Base-by-base conservation (phyloP, 2,113 vertebrate genomes). In the Phoenicopterus ruber region DNA sequence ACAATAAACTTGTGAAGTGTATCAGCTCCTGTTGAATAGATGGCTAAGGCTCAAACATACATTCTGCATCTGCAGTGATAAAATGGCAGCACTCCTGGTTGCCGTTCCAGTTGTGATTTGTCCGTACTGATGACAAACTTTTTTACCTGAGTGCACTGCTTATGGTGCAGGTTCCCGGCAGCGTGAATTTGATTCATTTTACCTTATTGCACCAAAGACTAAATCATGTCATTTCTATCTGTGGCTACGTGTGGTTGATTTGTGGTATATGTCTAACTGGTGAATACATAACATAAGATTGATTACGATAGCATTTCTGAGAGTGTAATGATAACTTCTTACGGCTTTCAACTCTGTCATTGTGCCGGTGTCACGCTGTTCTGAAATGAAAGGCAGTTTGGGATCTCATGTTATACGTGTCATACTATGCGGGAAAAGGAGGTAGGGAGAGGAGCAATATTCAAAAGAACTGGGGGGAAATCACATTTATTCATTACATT, bases 191-290 rank as follows among this genome's bases (percentile, higher is more conserved):
- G 96, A 98, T 98, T 97, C 92, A 97, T 97, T 98, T 98, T 93
- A 92, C 91, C 42, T 97, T 96, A 95, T 97, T 96, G 97, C 96
- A 95, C 97, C 94, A 47, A 91, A 85, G 94, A 97, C 96, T 97
- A 98, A 98, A 98, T 98, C 96, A 98, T 97, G 97, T 97, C 91
- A 93, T 87, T 97, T 93, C 93, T 96, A 63, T 96, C 97, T 84
- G 80, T 97, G 95, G 91, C 88, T 97, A 93, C 85, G 47, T 44
- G 95, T 76, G 96, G 82, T 89, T 98, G 98, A 98, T 98, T 97
- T 97, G 93, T 96, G 97, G 96, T 74, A 74, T 88, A 11, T 86
- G 88, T 88, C 97, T 86, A 97, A 82, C 90, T 76, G 87, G 87
- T 93, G 95, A 97, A 96, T 95, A 66, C 82, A 80, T 93, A 96